Conservation (phyloP, 1,140 invertebrate species). For the Oedothorax gibbosus region DNA sequence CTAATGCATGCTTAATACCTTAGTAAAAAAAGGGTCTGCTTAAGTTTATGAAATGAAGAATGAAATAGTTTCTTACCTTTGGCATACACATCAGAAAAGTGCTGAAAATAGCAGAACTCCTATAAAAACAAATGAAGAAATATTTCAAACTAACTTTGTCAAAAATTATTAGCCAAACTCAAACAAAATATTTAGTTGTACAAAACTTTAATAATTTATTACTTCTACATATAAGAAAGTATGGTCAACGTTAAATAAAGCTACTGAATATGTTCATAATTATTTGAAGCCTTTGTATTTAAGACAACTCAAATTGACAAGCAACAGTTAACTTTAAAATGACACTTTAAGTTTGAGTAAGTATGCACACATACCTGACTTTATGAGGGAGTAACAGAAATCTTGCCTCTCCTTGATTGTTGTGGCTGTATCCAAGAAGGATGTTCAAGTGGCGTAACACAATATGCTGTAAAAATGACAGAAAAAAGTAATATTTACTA, state of each 20-base stretch:
- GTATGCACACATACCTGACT: conserved; percentile 75
- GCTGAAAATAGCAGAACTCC: conserved; percentile 93
- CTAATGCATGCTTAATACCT: too few relatives aligned
- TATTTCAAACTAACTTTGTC: neutral
- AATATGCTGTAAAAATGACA: conserved; percentile 76
- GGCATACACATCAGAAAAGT: conserved; percentile 82
- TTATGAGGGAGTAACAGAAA: conserved; percentile 92
- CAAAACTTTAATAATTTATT: too few relatives aligned
- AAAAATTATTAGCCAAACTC: neutral
- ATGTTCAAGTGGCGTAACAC: conserved; percentile 93
- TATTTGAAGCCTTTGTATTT: too few relatives aligned
- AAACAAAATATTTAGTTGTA: too few relatives aligned
- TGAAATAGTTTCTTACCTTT: conserved; percentile 62
- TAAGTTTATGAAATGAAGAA: conserved; percentile 1
- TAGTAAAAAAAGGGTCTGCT: too few relatives aligned
- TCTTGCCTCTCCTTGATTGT: conserved; percentile 84
- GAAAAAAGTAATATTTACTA: neutral
- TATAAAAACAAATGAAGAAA: conserved; percentile 67
- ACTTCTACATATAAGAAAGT: too few relatives aligned
- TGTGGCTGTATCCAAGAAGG: conserved; percentile 90
- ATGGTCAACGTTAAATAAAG: too few relatives aligned
- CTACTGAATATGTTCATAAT: too few relatives aligned
- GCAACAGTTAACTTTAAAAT: too few relatives aligned
- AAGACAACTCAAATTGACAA: too few relatives aligned
- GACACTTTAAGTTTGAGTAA: neutral